Evolutionary conservation across 2,113 vertebrate species (phyloP).

Genomic region (Cettia cetti): DNA sequence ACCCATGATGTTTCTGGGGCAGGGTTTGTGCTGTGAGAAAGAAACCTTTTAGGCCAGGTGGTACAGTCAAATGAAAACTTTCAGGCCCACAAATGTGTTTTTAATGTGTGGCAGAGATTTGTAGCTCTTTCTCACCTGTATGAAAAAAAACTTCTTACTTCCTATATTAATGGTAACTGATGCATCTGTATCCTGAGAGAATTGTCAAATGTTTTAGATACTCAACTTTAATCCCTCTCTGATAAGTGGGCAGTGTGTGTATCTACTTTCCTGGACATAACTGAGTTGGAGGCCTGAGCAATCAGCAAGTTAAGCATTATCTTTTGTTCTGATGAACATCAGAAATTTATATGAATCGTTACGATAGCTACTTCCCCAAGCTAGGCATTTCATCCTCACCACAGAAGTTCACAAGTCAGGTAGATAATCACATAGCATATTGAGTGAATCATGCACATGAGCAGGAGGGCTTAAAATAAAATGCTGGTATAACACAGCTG

Average conservation of each 20-base stretch:
- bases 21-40: not conserved
- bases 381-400: not conserved
- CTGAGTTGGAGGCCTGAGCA: not conserved
- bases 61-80: not conserved
- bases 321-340: not conserved
- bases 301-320: not conserved
- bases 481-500: not conserved
- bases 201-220: not conserved
- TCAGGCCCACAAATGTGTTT: not conserved
- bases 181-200: not conserved
- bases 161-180: not conserved
- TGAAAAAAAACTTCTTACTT: not conserved
- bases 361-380: not conserved
- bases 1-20: not conserved
- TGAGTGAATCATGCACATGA: not conserved
- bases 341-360: not conserved
- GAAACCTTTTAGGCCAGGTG: not conserved
- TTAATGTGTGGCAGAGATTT: not conserved
- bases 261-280: not conserved
- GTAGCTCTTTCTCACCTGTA: not conserved
- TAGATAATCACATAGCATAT: not conserved
- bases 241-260: not conserved
- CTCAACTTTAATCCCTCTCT: not conserved
- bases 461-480: slow-evolving; percentile 20
- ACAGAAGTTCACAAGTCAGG: not conserved